These are phyloP conservation scores for Arge pagana DNA, from an alignment of 2,888 invertebrate species.

Conservation along the genomic window DNA sequence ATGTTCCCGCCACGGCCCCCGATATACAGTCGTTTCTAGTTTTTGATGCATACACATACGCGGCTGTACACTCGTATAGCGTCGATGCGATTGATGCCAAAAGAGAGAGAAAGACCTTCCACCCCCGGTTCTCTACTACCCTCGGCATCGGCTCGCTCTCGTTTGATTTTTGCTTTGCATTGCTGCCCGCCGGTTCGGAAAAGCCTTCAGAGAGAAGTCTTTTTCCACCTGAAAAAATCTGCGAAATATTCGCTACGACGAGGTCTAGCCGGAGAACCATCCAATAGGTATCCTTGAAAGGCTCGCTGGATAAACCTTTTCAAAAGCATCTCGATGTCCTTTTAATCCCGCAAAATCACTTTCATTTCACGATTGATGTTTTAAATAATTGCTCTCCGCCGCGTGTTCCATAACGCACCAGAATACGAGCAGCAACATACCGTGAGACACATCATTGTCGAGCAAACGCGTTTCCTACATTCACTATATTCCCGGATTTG, in stretches of 20 bases:
- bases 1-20: no score
- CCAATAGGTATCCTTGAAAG: no score
- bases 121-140: background rate
- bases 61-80: no score
- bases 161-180: constrained; percentile 55
- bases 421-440: background rate
- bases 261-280: no score
- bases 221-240: constrained; percentile 48
- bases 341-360: constrained; percentile 36
- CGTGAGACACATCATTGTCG: no score
- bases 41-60: no score
- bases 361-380: constrained; percentile 55
- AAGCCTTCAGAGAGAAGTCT: constrained; percentile 51
- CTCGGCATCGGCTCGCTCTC: constrained; percentile 21
- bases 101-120: background rate
- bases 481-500: background rate
- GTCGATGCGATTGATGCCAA: background rate
- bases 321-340: no score
- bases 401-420: background rate
- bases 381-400: constrained; percentile 48
- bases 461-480: constrained; percentile 5
- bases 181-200: constrained; percentile 47
- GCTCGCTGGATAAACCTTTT: no score
- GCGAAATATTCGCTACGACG: constrained; percentile 41
- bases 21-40: no score